A percentile compares a stretch with the other conserved stretches of the same genome.
Conservation (phyloP, 1,140 invertebrate genomes). For the Augochlora pura region DNA sequence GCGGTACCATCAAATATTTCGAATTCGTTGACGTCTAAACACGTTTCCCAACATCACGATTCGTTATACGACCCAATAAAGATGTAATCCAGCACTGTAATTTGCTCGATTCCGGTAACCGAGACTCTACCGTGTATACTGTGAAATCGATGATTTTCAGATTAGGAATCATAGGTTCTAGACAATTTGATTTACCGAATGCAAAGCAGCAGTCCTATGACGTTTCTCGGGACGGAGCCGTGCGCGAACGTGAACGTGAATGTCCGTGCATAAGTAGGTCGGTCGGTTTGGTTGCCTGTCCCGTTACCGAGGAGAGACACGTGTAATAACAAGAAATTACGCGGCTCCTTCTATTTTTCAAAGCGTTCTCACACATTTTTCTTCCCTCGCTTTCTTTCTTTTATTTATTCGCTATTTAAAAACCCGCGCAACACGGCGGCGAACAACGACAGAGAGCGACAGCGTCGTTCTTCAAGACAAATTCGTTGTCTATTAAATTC, state of each 20-base stretch:
- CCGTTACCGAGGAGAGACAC: constrained; percentile 70
- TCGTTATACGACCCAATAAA: no score
- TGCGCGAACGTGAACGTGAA: constrained; percentile 53
- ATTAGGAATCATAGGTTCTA: background rate
- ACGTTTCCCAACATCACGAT: no score
- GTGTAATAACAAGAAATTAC: constrained; percentile 70
- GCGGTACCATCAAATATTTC: no score
- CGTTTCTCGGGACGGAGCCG: constrained; percentile 50
- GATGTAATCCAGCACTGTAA: no score
- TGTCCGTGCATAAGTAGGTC: constrained; percentile 70
- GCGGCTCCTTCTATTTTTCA: constrained; percentile 46
- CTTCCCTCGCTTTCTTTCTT: background rate
- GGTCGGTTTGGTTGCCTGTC: constrained; percentile 67
- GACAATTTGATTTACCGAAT: constrained; percentile 4
- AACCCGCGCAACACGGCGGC: background rate
- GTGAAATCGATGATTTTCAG: no score
- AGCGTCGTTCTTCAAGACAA: no score
- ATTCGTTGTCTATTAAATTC: no score
- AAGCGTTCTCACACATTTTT: constrained; percentile 11
- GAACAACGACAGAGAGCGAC: no score
- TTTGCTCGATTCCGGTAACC: no score
- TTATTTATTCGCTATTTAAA: background rate
- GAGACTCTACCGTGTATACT: no score
- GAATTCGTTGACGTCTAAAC: no score
- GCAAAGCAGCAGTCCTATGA: constrained; percentile 45